These are phyloP conservation scores for Asarcornis scutulata DNA, from an alignment of 2,113 vertebrate genomes.

Conservation along the genomic window DNA sequence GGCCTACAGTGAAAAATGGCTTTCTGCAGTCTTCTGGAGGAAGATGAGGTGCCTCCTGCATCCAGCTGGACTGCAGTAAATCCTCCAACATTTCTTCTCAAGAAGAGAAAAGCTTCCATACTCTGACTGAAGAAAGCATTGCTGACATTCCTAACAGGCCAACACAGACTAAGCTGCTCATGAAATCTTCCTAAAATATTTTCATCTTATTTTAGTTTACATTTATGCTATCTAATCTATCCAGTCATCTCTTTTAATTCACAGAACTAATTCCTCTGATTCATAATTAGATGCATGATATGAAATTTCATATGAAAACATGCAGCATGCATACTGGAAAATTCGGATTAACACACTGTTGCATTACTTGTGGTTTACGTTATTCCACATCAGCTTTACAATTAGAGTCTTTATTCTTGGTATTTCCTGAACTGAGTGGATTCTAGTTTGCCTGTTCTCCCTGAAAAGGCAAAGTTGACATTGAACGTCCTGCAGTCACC, in stretches of 20 bases:
- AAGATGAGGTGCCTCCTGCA: neutral
- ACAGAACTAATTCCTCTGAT: neutral
- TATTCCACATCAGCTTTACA: neutral
- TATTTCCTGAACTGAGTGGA: neutral
- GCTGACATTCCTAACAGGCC: neutral
- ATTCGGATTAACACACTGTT: neutral
- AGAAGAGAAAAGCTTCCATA: neutral
- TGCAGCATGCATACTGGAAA: neutral
- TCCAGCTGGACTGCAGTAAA: conserved; percentile 20
- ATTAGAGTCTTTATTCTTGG: neutral
- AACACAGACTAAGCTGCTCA: neutral
- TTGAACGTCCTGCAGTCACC: neutral
- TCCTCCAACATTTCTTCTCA: neutral
- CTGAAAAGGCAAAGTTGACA: neutral
- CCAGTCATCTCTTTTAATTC: neutral
- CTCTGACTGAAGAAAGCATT: neutral
- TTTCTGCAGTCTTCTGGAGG: neutral
- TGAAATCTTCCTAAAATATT: neutral
- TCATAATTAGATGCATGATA: neutral
- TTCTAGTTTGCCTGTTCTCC: neutral
- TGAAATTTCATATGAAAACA: neutral
- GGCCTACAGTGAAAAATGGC: neutral
- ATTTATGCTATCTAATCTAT: neutral
- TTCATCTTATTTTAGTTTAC: neutral
- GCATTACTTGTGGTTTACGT: neutral